Evolutionary conservation across 2,113 vertebrate species (phyloP), one percentile per base, ranked within the genome.

Genomic region (Notothenia rossii): DNA sequence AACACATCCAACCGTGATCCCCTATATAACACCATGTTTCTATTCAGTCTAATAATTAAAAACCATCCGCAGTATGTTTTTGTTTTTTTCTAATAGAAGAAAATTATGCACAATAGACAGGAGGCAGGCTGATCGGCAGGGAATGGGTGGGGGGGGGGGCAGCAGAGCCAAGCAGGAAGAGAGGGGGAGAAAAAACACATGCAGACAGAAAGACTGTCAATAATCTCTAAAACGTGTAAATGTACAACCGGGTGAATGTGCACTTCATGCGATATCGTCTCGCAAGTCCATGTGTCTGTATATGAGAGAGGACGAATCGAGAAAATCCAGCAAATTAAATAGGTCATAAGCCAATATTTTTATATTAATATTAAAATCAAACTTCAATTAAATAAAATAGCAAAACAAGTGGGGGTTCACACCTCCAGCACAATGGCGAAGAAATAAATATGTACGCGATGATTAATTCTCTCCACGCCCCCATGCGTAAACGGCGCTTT

Each of bases 381-480:
- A 50, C 36, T 61, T 68, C 7, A 65, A 65, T 65, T 12, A 18
- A 20, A 29, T 43, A 55, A 85, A 84, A 77, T 17, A 63, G 25
- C 33, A n/a, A 17, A 46, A 58, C 74, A 22, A 72, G 49, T n/a
- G 6, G 2, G 40, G 10, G 2, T 12, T 33, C 14, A 49, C 33
- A 13, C 56, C 59, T 54, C 14, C 2, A 18, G 55, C 45, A 66
- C 2, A 18, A 45, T 15, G 53, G 18, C 17, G 29, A 18, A 46
- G n/a, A 66, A 49, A 63, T 58, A 76, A 71, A 76, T 13, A 61
- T 53, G 60, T 6, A 45, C 50, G 79, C 73, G 25, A 46, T 69
- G 84, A 81, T 81, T 65, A 68, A 89, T 86, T 86, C 81, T 77
- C 70, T 85, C 87, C 90, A 91, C 88, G 90, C 85, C 91, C 83